Conservation (phyloP, 1,140 invertebrate species). For the Pristionchus pacificus region DNA sequence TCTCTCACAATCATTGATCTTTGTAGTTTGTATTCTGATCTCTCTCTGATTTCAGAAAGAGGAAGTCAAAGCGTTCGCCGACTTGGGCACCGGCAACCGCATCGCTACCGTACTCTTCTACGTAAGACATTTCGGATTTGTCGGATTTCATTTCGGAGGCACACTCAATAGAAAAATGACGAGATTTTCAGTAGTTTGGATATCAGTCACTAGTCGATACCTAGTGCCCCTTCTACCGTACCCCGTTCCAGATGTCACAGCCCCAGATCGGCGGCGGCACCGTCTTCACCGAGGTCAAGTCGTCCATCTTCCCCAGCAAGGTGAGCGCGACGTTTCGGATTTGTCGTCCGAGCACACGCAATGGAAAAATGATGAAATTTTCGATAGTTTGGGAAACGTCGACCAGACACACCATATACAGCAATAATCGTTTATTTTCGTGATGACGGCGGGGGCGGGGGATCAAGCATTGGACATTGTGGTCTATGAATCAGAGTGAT, state of each 20-base stretch:
- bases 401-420: too few relatives aligned
- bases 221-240: background rate
- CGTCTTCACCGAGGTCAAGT: conserved; percentile 52
- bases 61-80: conserved; percentile 82
- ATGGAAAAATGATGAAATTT: too few relatives aligned
- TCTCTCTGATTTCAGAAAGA: conserved; percentile 73
- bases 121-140: conserved; percentile 59
- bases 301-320: conserved; percentile 45
- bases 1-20: conserved; percentile 8
- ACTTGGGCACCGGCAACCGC: conserved; percentile 75
- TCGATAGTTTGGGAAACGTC: too few relatives aligned
- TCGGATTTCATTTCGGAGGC: too few relatives aligned
- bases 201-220: conserved; percentile 2
- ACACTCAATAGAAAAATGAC: background rate
- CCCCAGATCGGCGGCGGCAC: conserved; percentile 69
- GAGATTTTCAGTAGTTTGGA: conserved; percentile 9
- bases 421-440: too few relatives aligned
- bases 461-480: too few relatives aligned
- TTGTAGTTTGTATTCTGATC: conserved; percentile 30
- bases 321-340: too few relatives aligned
- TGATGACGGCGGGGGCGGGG: too few relatives aligned
- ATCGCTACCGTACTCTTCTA: conserved; percentile 90
- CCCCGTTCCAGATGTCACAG: conserved; percentile 66
- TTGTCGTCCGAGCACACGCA: too few relatives aligned
- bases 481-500: too few relatives aligned